Base-by-base conservation (phyloP, 2,113 vertebrate species). In the Chloebia gouldiae region DNA sequence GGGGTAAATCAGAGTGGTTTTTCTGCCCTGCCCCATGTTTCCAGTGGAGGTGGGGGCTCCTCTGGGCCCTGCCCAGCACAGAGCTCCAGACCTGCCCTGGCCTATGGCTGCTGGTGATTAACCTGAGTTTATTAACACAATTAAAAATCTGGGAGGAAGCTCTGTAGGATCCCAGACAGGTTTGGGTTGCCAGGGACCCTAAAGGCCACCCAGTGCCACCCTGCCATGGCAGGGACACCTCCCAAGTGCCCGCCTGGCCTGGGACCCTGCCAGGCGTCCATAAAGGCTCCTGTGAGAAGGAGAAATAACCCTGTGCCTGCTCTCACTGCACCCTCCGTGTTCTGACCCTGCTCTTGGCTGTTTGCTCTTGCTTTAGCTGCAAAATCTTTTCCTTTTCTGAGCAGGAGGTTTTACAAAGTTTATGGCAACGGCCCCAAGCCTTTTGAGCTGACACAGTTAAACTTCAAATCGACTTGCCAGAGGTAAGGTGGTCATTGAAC, bases 401-500 rank as follows among this genome's bases (percentile, higher is more conserved):
- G 77, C 82, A 99, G 99, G 97, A 99, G 97, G 77, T 99, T 99
- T 93, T 99, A 98, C 91, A 92, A 88, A 66, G 33, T 92, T 19
- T 99, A 99, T 80, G 98, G 98, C 80, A 96, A 47, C 5, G 98
- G 98, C 53, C 97, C 97, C 4, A 98, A 95, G 77, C 66, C 97
- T 23, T 97, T 99, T 6, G 97, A 99, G 35, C 97, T 99, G n/a
- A 90, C 93, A 9, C 98, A 97, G 50, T 49, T 95, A 9, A 98
- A 98, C 90, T 99, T 98, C 96, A 98, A 98, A 53, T 99, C 99
- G 11, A 91, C 95, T 0, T 99, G 98, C 95, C 98, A 99, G 87
- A 98, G 98, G 99, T 99, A 96, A 96, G 97, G 3, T 17, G 27
- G 2, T 4, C 1, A 27, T 23, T 6, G 4, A 78, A 9, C 1